Conservation (phyloP, 2,888 invertebrate genomes). For the Ellobium chinense region DNA sequence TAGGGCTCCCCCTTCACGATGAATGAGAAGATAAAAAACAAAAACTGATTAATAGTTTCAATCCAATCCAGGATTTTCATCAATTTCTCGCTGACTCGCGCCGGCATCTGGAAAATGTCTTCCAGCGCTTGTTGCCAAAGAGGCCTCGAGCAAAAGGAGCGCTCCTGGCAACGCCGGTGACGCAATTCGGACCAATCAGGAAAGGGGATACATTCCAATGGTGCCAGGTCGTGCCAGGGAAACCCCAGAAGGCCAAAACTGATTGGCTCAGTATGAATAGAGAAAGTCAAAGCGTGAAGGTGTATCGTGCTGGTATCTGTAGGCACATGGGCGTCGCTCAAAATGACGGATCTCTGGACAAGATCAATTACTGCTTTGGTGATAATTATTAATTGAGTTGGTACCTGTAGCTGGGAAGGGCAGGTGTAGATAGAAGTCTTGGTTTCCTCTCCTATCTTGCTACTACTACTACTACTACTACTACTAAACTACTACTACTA, state of each 20-base stretch:
- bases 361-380: background rate
- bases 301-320: conserved; percentile 6
- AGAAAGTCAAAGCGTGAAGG: conserved; percentile 31
- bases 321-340: background rate
- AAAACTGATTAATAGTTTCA: conserved; percentile 26
- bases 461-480: too few species aligned
- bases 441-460: too few species aligned
- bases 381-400: conserved; percentile 18
- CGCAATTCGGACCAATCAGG: background rate
- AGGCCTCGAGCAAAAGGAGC: background rate
- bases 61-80: conserved; percentile 23
- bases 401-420: background rate
- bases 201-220: conserved; percentile 14
- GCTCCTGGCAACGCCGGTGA: conserved; percentile 4
- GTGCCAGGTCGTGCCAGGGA: background rate
- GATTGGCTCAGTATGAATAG: background rate
- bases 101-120: conserved; percentile 18
- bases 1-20: background rate
- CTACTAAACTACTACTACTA: too few species aligned
- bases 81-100: conserved; percentile 3
- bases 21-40: background rate
- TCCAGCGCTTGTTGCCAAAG: conserved; percentile 12
- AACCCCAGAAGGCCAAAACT: background rate
- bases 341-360: background rate
- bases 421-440: too few species aligned